A percentile compares a stretch with the other conserved stretches of the same genome.
These are phyloP conservation scores for Terrapene triunguis DNA, from an alignment of 2,113 vertebrate genomes.

Conservation along the genomic window DNA sequence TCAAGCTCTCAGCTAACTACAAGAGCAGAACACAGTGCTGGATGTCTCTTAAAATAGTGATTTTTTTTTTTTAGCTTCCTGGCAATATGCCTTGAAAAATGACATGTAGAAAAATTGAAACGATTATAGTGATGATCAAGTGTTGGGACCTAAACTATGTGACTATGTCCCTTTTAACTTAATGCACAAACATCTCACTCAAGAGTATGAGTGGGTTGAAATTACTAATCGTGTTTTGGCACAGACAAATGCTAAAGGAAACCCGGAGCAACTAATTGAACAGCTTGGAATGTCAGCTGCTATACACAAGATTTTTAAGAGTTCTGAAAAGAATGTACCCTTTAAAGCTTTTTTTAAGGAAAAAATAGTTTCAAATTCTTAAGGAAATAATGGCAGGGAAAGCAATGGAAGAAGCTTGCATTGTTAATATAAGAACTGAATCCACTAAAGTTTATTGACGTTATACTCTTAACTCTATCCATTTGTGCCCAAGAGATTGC, in stretches of 20 bases:
- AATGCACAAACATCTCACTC: conserved; percentile 64
- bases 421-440: conserved; percentile 22
- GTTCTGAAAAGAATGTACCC: conserved; percentile 65
- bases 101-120: conserved; percentile 25
- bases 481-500: conserved; percentile 4
- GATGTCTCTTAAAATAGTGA: conserved; percentile 30
- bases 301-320: conserved; percentile 60
- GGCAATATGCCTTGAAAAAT: conserved; percentile 35
- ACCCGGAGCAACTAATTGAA: conserved; percentile 72
- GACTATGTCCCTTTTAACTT: conserved; percentile 59
- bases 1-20: conserved; percentile 11
- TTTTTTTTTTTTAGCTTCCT: conserved; percentile 18
- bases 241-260: conserved; percentile 71
- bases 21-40: conserved; percentile 32
- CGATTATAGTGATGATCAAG: conserved; percentile 42
- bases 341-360: conserved; percentile 65
- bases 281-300: conserved; percentile 78
- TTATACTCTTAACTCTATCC: not conserved
- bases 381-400: conserved; percentile 14
- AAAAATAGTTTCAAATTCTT: conserved; percentile 52
- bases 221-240: conserved; percentile 74
- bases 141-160: conserved; percentile 42
- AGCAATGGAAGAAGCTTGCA: conserved; percentile 5
- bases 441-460: not conserved
- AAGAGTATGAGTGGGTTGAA: conserved; percentile 73